These are phyloP conservation scores for Chamaea fasciata DNA, from an alignment of 2,113 vertebrate genomes.

Conservation along the genomic window DNA sequence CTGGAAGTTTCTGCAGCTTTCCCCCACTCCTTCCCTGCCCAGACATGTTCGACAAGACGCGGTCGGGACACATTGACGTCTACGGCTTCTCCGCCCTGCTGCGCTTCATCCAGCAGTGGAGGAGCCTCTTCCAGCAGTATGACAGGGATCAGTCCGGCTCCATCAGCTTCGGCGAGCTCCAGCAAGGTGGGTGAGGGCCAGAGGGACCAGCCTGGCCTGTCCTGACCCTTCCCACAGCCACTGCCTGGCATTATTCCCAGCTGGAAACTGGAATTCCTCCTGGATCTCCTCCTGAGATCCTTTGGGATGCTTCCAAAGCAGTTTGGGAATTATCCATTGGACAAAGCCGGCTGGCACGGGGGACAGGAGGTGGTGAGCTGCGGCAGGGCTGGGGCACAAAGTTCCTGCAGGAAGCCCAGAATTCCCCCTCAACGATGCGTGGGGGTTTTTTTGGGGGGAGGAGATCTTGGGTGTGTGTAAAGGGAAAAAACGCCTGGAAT, in stretches of 20 bases:
- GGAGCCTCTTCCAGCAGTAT: slow-evolving; percentile 86
- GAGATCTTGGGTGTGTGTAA: neutral
- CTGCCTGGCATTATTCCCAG: neutral
- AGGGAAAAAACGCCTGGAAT: neutral
- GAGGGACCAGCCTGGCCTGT: neutral
- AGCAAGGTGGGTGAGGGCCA: slow-evolving; percentile 81
- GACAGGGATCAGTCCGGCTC: slow-evolving; percentile 88
- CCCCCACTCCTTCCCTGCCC: neutral
- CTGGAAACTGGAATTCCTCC: rapidly evolving
- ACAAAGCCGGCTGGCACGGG: neutral
- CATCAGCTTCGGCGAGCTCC: slow-evolving; percentile 84
- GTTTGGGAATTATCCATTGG: neutral
- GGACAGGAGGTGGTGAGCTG: neutral
- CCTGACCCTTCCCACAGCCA: rapidly evolving
- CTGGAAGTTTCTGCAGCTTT: neutral
- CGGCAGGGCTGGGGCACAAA: neutral
- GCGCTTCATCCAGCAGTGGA: slow-evolving; percentile 91
- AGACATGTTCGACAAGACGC: slow-evolving; percentile 96
- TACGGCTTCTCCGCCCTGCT: slow-evolving; percentile 89
- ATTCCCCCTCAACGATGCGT: rapidly evolving
- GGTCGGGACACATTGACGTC: slow-evolving; percentile 84
- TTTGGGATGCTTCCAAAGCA: neutral
- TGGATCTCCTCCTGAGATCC: neutral
- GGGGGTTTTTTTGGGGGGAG: neutral
- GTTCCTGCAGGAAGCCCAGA: neutral